These are phyloP conservation scores for Pachydiplax longipennis DNA, from an alignment of 2,888 invertebrate genomes.

Conservation along the genomic window DNA sequence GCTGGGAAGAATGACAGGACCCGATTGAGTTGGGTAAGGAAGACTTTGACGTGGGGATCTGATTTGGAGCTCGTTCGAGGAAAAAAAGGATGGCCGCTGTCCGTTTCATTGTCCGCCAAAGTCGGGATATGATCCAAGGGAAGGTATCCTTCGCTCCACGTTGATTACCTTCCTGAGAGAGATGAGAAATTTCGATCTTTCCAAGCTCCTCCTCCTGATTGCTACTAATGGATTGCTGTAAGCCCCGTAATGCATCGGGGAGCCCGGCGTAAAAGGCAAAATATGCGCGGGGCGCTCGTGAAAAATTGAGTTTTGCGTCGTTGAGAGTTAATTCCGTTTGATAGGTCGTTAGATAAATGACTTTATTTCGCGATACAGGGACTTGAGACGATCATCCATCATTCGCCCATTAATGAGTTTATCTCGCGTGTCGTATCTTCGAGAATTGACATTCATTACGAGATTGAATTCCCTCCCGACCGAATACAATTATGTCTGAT, in stretches of 20 bases:
- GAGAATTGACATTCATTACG: conserved; percentile 10
- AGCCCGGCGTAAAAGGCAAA: not conserved
- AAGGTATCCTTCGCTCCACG: not conserved
- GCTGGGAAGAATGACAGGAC: not conserved
- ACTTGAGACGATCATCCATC: conserved; percentile 28
- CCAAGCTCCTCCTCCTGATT: not conserved
- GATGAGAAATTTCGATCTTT: not conserved
- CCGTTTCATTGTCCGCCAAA: not conserved
- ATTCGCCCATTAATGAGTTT: conserved; percentile 22
- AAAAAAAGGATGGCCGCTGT: not conserved
- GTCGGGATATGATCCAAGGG: not conserved
- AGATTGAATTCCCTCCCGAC: not conserved
- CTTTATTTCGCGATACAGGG: conserved; percentile 14
- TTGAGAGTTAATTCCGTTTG: conserved; percentile 4
- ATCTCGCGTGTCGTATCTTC: conserved; percentile 1
- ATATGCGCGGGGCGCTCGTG: not conserved
- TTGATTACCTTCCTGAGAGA: not conserved
- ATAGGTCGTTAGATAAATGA: conserved; percentile 28
- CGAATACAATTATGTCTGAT: not conserved
- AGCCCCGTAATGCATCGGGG: not conserved
- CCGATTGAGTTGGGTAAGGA: not conserved
- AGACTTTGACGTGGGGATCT: not conserved
- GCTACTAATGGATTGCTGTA: not conserved
- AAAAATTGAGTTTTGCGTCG: conserved; percentile 22
- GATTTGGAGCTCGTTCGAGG: not conserved